Percentiles rank a stretch among this genome's conserved stretches.
Evolutionary conservation across 2,797 vertebrate genomes (phyloP).

Genomic region (Hyperoplus lanceolatus): DNA sequence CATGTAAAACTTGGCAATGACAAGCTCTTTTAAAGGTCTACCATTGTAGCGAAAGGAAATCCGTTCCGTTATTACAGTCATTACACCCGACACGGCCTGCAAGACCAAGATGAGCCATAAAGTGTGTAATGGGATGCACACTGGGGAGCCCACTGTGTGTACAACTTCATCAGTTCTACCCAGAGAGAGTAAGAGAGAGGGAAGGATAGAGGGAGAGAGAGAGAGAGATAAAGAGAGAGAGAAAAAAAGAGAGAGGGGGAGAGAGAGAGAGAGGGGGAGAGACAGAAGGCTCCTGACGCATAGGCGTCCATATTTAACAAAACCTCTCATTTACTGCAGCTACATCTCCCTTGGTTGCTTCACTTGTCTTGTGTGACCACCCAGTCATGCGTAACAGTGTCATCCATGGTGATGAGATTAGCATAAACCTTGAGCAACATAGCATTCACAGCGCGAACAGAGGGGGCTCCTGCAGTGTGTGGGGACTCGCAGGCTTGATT

Average conservation of each 20-base stretch:
- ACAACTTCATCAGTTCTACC: constrained; percentile 45
- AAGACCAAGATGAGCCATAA: constrained; percentile 23
- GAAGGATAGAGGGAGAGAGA: too few species aligned
- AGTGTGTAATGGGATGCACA: constrained; percentile 8
- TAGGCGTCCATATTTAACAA: constrained; percentile 29
- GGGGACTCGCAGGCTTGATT: constrained; percentile 39
- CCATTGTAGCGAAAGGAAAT: not conserved
- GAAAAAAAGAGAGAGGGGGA: too few species aligned
- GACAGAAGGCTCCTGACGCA: too few species aligned
- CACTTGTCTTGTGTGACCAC: constrained; percentile 31
- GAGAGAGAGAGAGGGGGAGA: too few species aligned
- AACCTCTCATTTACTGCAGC: constrained; percentile 55
- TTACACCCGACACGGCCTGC: constrained; percentile 32
- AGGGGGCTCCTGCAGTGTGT: constrained; percentile 17
- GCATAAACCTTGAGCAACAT: constrained; percentile 49
- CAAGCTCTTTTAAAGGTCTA: constrained; percentile 16
- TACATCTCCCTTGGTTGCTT: constrained; percentile 35
- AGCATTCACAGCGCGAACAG: constrained; percentile 36
- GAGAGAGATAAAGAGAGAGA: too few species aligned
- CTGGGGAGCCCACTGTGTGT: constrained; percentile 16
- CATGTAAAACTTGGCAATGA: not conserved
- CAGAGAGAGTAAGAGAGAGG: not conserved
- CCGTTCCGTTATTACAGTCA: constrained; percentile 31
- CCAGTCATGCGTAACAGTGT: constrained; percentile 47
- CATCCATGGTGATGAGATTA: constrained; percentile 63